A percentile compares a stretch with the other conserved stretches of the same genome.
Conservation (phyloP, 2,113 vertebrate genomes). For the Eulacestoma nigropectus region DNA sequence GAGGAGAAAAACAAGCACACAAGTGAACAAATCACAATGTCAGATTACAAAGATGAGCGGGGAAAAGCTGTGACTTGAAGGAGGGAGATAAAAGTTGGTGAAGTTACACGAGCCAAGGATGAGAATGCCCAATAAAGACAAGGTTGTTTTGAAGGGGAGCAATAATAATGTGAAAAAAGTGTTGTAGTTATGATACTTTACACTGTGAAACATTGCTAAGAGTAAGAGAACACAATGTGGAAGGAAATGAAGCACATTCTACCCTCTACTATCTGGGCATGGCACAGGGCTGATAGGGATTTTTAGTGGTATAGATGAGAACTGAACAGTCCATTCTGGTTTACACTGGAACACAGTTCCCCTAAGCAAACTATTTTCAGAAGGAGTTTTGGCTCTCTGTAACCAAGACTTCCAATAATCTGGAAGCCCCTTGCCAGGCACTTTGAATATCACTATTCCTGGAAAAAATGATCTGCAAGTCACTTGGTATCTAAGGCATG, state of each 20-base stretch:
- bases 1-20: constrained; percentile 51
- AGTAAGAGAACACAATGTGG: background rate
- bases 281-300: background rate
- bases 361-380: background rate
- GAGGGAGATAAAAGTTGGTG: constrained; percentile 35
- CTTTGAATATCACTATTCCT: background rate
- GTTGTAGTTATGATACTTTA: background rate
- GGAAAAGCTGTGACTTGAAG: background rate
- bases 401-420: background rate
- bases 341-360: background rate
- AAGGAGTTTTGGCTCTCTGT: background rate
- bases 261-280: background rate
- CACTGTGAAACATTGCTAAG: background rate
- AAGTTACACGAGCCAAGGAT: background rate
- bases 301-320: background rate
- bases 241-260: constrained; percentile 7
- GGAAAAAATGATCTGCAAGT: background rate
- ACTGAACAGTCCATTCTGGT: background rate
- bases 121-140: background rate
- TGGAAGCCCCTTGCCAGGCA: background rate
- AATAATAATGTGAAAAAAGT: background rate
- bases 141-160: background rate
- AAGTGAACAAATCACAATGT: constrained; percentile 76
- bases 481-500: background rate
- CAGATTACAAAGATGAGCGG: constrained; percentile 66